Percentiles rank a stretch among this genome's conserved stretches.
Conservation (phyloP, 2,888 invertebrate genomes). For the Metellina segmentata region DNA sequence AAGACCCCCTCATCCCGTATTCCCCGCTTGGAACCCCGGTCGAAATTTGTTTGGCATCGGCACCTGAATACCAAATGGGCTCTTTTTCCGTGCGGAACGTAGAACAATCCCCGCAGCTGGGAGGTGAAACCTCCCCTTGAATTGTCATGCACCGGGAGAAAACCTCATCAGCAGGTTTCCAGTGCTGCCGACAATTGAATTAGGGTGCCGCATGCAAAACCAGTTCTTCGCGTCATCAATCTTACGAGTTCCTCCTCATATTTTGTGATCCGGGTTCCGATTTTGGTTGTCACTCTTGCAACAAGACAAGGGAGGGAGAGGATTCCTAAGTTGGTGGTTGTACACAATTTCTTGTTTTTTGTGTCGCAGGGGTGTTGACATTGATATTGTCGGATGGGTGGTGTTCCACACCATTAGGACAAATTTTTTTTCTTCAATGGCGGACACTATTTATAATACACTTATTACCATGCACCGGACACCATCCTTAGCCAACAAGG, state of each 20-base stretch:
- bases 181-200: constrained; percentile 55
- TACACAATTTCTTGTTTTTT: too few relatives aligned
- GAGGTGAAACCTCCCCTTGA: constrained; percentile 8
- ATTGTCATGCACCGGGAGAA: constrained; percentile 57
- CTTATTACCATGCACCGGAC: too few relatives aligned
- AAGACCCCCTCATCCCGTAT: constrained; percentile 47
- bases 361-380: too few relatives aligned
- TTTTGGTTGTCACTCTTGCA: too few relatives aligned
- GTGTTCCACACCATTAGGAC: too few relatives aligned
- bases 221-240: constrained; percentile 61
- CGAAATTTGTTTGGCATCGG: constrained; percentile 61
- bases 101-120: neutral
- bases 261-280: too few relatives aligned
- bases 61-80: constrained; percentile 46
- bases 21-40: constrained; percentile 25
- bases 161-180: constrained; percentile 63
- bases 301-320: too few relatives aligned
- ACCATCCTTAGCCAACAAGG: too few relatives aligned
- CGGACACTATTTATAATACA: too few relatives aligned
- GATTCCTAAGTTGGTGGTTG: too few relatives aligned
- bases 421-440: too few relatives aligned
- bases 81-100: neutral
- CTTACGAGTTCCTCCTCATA: neutral
- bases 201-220: constrained; percentile 61
- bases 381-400: too few relatives aligned